Evolutionary conservation across 23 tunicate genomes (phyloP), one percentile per base, ranked within the genome.

Genomic region (Corella eumyota): DNA sequence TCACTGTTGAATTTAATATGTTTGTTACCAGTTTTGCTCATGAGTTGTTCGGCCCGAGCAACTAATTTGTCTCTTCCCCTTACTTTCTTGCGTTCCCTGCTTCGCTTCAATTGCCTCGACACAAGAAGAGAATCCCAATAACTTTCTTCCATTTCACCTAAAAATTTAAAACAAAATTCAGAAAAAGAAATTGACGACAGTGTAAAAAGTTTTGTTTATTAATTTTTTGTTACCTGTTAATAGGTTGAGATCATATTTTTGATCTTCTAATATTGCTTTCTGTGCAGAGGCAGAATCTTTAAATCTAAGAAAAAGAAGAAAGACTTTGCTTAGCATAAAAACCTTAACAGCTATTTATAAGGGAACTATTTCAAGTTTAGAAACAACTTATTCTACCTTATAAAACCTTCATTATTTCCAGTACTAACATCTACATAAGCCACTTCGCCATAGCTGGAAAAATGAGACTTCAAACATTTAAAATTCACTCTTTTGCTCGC

Each of bases 141-240:
- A 25, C 45, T 44, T 40, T 84, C 94, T 47, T 84, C 94, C 37
- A 63, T 58, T 21, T 6, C 77, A 30, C 81, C 75, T 68, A 45
- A 25, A 66, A 9, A 15, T 48, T 48, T 3, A 32, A n/a, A n/a
- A n/a, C n/a, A n/a, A n/a, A n/a, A n/a, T n/a, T n/a, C n/a, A n/a
- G n/a, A n/a, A n/a, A n/a, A n/a, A n/a, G n/a, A n/a, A n/a, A n/a
- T n/a, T n/a, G n/a, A n/a, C n/a, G n/a, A n/a, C n/a, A n/a, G n/a
- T n/a, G n/a, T n/a, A n/a, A n/a, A n/a, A n/a, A n/a, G n/a, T n/a
- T n/a, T n/a, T n/a, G n/a, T n/a, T n/a, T n/a, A n/a, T n/a, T n/a
- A n/a, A n/a, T n/a, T n/a, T n/a, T n/a, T n/a, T n/a, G n/a, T 54
- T 53, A 78, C 86, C 74, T 30, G 94, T 84, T n/a, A 84, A 50